phyloP scores from a whole-genome alignment of 2,797 vertebrate species.

The Streptopelia turtur region DNA sequence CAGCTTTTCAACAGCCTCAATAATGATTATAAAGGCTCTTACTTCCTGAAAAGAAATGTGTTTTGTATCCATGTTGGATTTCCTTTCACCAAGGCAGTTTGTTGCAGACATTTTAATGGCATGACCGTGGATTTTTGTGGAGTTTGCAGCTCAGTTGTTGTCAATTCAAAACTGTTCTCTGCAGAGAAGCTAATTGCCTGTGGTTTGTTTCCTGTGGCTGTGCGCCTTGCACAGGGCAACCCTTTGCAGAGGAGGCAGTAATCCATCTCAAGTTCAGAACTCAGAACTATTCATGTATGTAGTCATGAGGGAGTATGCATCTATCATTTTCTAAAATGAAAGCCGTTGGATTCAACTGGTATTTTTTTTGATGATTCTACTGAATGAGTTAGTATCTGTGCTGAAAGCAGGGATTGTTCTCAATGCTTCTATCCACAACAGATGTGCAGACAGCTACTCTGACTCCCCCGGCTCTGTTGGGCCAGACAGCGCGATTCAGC shows the following conservation, averaged over 20 bases:
- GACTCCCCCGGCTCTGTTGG: not conserved
- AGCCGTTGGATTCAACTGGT: not conserved
- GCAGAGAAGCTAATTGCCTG: not conserved
- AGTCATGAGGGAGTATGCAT: not conserved
- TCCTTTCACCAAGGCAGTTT: not conserved
- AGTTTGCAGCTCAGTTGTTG: not conserved
- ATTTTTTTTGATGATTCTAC: not conserved
- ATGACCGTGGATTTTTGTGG: not conserved
- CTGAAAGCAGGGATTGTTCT: slow-evolving; percentile 33
- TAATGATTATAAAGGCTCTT: not conserved
- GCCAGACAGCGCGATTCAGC: not conserved
- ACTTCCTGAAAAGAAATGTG: not conserved
- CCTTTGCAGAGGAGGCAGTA: not conserved
- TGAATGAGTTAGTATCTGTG: slow-evolving; percentile 2
- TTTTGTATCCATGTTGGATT: not conserved
- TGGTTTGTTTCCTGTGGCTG: not conserved
- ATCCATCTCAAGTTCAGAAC: not conserved
- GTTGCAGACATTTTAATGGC: not conserved
- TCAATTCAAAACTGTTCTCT: not conserved
- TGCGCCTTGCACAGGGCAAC: not conserved
- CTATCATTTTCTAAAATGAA: slow-evolving; percentile 31
- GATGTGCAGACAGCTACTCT: slow-evolving; percentile 26
- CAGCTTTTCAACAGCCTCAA: not conserved
- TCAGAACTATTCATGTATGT: not conserved
- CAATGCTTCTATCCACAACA: not conserved